Evolutionary conservation across 64 coral and sea anemone genomes (phyloP).

Genomic region (Anthopleura sola): DNA sequence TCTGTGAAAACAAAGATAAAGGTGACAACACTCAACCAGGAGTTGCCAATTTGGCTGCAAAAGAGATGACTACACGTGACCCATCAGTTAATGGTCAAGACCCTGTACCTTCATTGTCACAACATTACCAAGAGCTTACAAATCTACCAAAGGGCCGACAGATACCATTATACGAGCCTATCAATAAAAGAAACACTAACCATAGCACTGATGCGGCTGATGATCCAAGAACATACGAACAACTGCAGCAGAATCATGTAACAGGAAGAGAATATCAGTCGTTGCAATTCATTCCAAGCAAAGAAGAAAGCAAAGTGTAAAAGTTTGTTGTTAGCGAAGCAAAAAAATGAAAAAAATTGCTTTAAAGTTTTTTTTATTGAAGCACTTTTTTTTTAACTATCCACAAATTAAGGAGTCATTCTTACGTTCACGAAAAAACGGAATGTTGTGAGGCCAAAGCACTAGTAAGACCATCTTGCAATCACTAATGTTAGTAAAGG

Average conservation of each 20-base stretch:
- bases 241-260: background rate
- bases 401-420: no score
- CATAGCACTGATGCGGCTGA: background rate
- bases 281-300: background rate
- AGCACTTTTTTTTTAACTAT: no score
- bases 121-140: background rate
- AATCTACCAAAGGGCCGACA: background rate
- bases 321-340: no score
- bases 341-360: no score
- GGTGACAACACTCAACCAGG: background rate
- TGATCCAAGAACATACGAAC: background rate
- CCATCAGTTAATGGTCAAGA: background rate
- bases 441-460: no score
- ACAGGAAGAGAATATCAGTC: background rate
- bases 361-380: no score
- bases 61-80: background rate
- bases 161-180: background rate
- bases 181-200: background rate
- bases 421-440: no score
- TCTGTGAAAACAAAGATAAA: background rate
- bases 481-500: no score
- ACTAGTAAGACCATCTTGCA: no score
- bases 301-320: background rate
- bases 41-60: background rate
- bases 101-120: background rate